Evolutionary conservation across 2,888 invertebrate genomes (phyloP).

Genomic region (Drosophila stalkeri): DNA sequence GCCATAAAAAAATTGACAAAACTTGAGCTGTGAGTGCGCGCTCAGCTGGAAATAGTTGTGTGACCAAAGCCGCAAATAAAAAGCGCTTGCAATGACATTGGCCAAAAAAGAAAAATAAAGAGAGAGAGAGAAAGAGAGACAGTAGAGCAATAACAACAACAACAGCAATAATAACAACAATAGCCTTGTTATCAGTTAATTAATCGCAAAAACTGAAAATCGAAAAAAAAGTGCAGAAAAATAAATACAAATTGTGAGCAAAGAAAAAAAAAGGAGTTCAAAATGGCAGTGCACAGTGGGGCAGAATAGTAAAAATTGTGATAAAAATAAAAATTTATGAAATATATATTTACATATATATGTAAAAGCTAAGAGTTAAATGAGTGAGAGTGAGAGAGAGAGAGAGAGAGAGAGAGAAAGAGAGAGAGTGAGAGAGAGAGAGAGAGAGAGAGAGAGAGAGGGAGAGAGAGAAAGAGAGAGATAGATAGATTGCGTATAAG

Average conservation of each 20-base stretch:
- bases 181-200: constrained; percentile 70
- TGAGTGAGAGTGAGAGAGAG: too few species aligned
- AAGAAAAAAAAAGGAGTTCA: constrained; percentile 41
- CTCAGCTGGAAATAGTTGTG: constrained; percentile 20
- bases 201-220: constrained; percentile 66
- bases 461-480: too few species aligned
- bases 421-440: too few species aligned
- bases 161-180: constrained; percentile 15
- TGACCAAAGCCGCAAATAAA: constrained; percentile 12
- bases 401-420: too few species aligned
- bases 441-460: too few species aligned
- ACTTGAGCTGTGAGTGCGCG: constrained; percentile 41
- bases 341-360: too few species aligned
- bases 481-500: too few species aligned
- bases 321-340: neutral
- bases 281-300: constrained; percentile 35
- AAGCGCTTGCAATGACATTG: constrained; percentile 68
- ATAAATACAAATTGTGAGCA: constrained; percentile 50
- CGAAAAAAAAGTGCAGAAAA: constrained; percentile 32
- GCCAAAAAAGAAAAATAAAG: neutral
- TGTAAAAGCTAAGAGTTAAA: too few species aligned
- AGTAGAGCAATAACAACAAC: neutral
- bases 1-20: constrained; percentile 65
- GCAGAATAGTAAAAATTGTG: neutral
- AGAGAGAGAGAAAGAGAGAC: neutral